phyloP scores from a whole-genome alignment of 2,113 vertebrate species.

The Glaucidium brasilianum region DNA sequence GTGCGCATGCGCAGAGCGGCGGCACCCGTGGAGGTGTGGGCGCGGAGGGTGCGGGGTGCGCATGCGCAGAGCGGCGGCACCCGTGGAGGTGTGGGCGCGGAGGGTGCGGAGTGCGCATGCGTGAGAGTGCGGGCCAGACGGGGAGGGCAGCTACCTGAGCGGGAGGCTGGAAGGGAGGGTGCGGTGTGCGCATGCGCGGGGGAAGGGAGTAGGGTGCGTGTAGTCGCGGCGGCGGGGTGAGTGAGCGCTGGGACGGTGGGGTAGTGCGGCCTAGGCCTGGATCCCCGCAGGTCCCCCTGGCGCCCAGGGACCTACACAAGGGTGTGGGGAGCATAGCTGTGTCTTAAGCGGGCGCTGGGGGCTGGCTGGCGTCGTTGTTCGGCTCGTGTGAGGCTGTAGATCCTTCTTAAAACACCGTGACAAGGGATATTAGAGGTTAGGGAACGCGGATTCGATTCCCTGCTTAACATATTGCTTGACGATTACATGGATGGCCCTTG shows the following conservation, averaged over 20 bases:
- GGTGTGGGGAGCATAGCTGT: background rate
- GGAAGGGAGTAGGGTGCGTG: background rate
- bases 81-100: too few species aligned
- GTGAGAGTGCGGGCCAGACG: too few species aligned
- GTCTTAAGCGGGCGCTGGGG: background rate
- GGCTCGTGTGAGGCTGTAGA: background rate
- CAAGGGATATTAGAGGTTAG: background rate
- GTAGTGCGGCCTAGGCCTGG: fast-evolving
- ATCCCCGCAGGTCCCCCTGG: too few species aligned
- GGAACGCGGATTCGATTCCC: too few species aligned
- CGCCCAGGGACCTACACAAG: too few species aligned
- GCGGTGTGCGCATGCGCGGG: background rate
- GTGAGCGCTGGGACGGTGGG: fast-evolving
- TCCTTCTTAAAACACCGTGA: too few species aligned
- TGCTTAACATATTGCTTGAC: too few species aligned
- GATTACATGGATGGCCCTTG: too few species aligned
- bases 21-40: too few species aligned
- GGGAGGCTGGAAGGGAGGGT: too few species aligned
- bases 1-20: background rate
- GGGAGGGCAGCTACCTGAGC: too few species aligned
- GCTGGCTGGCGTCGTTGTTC: background rate
- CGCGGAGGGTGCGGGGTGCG: background rate
- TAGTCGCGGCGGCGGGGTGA: background rate
- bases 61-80: background rate
- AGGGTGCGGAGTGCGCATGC: background rate